Percentiles rank a stretch among this genome's conserved stretches.
Evolutionary conservation across 1,140 invertebrate species (phyloP).

Genomic region (Brachystomella parvula): DNA sequence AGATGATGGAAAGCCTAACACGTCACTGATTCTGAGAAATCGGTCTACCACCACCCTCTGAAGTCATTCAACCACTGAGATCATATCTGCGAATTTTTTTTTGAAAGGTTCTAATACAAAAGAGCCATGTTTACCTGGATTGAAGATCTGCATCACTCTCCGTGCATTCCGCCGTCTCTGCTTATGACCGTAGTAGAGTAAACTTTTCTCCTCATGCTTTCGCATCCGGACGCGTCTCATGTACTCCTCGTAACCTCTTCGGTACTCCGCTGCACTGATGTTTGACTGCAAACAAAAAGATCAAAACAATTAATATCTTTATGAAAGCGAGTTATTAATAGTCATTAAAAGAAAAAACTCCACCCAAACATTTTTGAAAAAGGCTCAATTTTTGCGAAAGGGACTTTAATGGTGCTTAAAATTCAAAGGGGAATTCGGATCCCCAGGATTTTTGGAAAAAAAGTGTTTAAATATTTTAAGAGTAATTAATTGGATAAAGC

Average conservation of each 20-base stretch:
- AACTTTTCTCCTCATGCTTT: slow-evolving; percentile 9
- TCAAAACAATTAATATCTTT: background rate
- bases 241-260: slow-evolving; percentile 26
- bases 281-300: slow-evolving; percentile 24
- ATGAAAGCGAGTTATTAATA: no score
- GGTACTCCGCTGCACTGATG: slow-evolving; percentile 30
- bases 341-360: no score
- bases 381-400: no score
- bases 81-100: background rate
- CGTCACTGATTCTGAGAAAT: no score
- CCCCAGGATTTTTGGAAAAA: no score
- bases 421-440: no score
- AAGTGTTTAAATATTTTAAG: no score
- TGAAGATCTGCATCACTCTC: slow-evolving; percentile 17
- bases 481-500: no score
- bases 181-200: slow-evolving; percentile 14
- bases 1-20: no score
- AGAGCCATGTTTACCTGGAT: slow-evolving; percentile 3
- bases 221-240: slow-evolving; percentile 28
- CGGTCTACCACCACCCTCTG: background rate
- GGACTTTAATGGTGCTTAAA: no score
- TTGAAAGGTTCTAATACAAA: background rate
- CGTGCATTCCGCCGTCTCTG: slow-evolving; percentile 21
- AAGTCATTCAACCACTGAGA: background rate
- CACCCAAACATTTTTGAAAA: no score